phyloP scores from a whole-genome alignment of 2,113 vertebrate genomes.

The Tilapia sparmanii region DNA sequence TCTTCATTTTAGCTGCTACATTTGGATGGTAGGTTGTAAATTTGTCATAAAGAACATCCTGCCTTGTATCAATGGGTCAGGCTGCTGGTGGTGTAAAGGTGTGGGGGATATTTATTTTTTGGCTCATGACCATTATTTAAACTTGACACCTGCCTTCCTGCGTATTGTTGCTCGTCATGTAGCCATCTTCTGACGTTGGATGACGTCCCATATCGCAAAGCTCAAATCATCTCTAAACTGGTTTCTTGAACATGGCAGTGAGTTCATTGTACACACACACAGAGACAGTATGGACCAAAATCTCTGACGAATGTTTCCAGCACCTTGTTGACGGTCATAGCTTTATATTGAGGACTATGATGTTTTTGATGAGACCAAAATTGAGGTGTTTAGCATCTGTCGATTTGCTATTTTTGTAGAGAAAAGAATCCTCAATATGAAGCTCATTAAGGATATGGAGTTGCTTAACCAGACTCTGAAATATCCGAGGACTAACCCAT shows the following conservation, averaged over 20 bases:
- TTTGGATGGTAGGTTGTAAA: not conserved
- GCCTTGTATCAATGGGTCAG: not conserved
- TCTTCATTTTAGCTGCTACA: not conserved
- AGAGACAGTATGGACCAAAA: not conserved
- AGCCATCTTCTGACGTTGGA: not conserved
- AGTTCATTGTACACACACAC: not conserved
- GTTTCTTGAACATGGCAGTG: not conserved
- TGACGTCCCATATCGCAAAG: accelerated
- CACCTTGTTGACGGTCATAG: not conserved
- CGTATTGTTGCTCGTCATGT: not conserved
- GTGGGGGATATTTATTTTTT: not conserved
- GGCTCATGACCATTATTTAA: not conserved
- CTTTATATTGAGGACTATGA: not conserved
- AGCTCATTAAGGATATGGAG: not conserved
- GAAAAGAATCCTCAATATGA: not conserved
- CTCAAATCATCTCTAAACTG: not conserved
- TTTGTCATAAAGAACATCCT: not conserved
- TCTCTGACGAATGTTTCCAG: not conserved
- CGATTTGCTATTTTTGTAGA: not conserved
- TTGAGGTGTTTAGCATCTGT: not conserved
- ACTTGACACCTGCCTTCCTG: not conserved
- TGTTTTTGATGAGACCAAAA: not conserved
- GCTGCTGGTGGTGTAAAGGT: not conserved
- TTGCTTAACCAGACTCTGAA: not conserved
- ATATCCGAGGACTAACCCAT: not conserved